A percentile compares a stretch with the other conserved stretches of the same genome.
phyloP scores from a whole-genome alignment of 2,797 vertebrate species.

The Dryobates pubescens region DNA sequence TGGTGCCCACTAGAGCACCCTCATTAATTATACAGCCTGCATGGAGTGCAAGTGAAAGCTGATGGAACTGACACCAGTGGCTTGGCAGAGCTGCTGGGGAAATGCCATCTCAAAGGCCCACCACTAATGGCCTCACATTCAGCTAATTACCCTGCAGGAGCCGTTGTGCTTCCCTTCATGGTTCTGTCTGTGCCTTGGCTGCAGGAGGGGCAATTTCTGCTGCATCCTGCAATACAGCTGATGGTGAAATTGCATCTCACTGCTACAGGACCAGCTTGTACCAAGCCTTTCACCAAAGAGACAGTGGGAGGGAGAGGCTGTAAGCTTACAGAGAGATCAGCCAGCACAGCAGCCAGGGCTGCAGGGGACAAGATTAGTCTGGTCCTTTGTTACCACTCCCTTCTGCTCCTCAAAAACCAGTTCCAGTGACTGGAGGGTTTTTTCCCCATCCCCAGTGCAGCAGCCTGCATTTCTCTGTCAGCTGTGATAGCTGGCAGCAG shows the following conservation, averaged over 20 bases:
- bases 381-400: neutral
- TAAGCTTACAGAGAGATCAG: neutral
- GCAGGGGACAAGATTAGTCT: neutral
- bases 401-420: neutral
- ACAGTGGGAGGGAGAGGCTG: neutral
- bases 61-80: neutral
- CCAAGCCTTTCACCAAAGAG: neutral
- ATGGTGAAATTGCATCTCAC: conserved; percentile 18
- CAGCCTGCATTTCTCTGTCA: neutral
- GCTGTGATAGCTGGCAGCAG: neutral
- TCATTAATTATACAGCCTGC: conserved; percentile 18
- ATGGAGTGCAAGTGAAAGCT: neutral
- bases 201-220: conserved; percentile 10
- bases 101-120: neutral
- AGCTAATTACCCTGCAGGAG: neutral
- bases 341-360: neutral
- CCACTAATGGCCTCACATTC: neutral
- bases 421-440: neutral
- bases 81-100: neutral
- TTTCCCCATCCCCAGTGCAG: neutral
- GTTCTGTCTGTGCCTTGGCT: neutral
- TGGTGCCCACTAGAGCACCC: neutral
- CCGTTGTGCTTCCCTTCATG: neutral
- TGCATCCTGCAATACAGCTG: neutral
- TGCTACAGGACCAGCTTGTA: neutral